phyloP scores from a whole-genome alignment of 1,140 invertebrate species.

The Leptinotarsa undecemlineata region DNA sequence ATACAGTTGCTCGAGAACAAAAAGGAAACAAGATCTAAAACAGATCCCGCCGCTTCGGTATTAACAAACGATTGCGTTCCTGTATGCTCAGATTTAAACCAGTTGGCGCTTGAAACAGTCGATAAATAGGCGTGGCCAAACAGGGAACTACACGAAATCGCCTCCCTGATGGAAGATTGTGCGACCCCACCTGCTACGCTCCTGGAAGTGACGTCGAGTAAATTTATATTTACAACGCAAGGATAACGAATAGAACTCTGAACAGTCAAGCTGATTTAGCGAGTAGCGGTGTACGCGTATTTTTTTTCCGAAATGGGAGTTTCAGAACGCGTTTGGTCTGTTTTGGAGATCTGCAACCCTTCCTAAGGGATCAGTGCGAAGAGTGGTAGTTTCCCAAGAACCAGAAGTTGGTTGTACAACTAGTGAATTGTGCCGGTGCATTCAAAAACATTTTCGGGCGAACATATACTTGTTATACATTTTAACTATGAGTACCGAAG shows the following conservation, averaged over 20 bases:
- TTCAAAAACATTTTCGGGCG: too few relatives aligned
- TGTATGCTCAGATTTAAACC: too few relatives aligned
- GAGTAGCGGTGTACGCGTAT: neutral
- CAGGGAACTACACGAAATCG: too few relatives aligned
- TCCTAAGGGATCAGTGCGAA: slow-evolving; percentile 22
- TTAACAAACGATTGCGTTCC: too few relatives aligned
- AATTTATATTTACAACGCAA: slow-evolving; percentile 45
- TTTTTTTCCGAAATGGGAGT: slow-evolving; percentile 16
- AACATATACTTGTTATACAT: neutral
- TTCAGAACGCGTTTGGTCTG: neutral
- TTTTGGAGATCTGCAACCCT: slow-evolving; percentile 14
- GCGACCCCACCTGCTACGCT: neutral
- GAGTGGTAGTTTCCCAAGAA: slow-evolving; percentile 5
- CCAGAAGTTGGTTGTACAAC: neutral
- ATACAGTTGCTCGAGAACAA: too few relatives aligned
- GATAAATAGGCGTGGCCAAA: too few relatives aligned
- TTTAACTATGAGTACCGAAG: neutral
- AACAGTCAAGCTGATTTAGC: slow-evolving; percentile 6
- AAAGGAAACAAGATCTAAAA: too few relatives aligned
- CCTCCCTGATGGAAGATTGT: too few relatives aligned
- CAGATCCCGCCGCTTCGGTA: too few relatives aligned
- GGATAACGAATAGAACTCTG: slow-evolving; percentile 1
- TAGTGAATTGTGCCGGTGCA: neutral
- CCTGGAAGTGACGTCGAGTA: slow-evolving; percentile 38
- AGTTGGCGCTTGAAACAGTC: too few relatives aligned